Evolutionary conservation across 2,113 vertebrate species (phyloP).

Genomic region (Gopherus flavomarginatus): DNA sequence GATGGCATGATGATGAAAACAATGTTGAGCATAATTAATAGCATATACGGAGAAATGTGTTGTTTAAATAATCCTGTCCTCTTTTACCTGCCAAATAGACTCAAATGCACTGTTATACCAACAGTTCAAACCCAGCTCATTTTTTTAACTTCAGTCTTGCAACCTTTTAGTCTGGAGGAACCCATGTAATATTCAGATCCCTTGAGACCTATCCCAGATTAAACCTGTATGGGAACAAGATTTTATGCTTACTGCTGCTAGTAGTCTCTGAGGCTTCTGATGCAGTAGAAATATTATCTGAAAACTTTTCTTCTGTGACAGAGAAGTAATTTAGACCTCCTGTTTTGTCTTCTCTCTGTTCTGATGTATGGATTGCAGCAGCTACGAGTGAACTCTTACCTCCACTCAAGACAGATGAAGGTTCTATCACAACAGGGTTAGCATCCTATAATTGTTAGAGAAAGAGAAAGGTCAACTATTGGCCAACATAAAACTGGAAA

Average conservation of each 20-base stretch:
- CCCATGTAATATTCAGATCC: conserved; percentile 42
- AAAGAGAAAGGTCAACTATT: background rate
- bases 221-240: conserved; percentile 68
- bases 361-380: conserved; percentile 73
- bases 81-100: background rate
- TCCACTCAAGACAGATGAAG: conserved; percentile 87
- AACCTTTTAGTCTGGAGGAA: background rate
- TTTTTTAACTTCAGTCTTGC: background rate
- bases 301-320: conserved; percentile 89
- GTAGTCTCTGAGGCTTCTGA: conserved; percentile 92
- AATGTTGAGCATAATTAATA: background rate
- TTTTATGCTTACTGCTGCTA: conserved; percentile 84
- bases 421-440: conserved; percentile 91
- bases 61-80: background rate
- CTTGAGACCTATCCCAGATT: conserved; percentile 38
- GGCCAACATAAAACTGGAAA: background rate
- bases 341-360: conserved; percentile 81
- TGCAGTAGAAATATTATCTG: conserved; percentile 92
- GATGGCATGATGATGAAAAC: background rate
- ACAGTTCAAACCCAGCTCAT: background rate
- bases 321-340: conserved; percentile 81
- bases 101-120: background rate
- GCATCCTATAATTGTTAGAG: conserved; percentile 83
- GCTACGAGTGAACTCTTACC: conserved; percentile 80
- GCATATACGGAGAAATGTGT: background rate